Base-by-base conservation (phyloP, 2,888 invertebrate genomes). In the Clepsis dumicolana region DNA sequence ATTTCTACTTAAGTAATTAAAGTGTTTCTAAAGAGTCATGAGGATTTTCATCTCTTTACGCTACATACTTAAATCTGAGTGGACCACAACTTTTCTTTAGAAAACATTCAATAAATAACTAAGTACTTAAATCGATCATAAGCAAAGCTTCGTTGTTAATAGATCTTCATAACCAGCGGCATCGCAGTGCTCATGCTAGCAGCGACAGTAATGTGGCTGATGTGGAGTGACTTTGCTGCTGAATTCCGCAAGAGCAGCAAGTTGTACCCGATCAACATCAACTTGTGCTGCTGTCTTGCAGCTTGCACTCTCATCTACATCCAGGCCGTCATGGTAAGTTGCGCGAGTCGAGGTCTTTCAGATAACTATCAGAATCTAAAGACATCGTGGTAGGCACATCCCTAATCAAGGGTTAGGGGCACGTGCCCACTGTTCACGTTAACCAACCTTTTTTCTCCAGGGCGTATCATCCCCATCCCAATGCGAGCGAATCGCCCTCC, bases 401-500 rank as follows among this genome's bases (percentile, higher is more conserved):
- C n/a, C n/a, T n/a, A n/a, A n/a, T n/a, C n/a, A n/a, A n/a, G n/a
- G n/a, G n/a, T n/a, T n/a, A n/a, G n/a, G n/a, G n/a, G n/a, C n/a
- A n/a, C n/a, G n/a, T n/a, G n/a, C n/a, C n/a, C n/a, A n/a, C n/a
- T 29, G 29, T 3, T 7, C 5, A 29, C 5, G 29, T 29, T 29
- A 7, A 27, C 2, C 2, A 57, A 2, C 7, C 4, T 21, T 27
- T 1, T 5, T 50, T 32, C 24, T 2, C 5, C 82, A 96, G 96
- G 95, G 96, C 5, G 95, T 95, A 0, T 95, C 94, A 70, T 95
- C 94, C 32, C 91, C 91, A 29, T 91, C 95, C 14, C 94, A 95
- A 77, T 96, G 96, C 77, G 94, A 95, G 79, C 93, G 95, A 61
- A 94, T 96, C 60, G 96, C 96, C 0, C 84, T 96, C 8, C 86